Percentiles rank a stretch among this genome's conserved stretches.
phyloP scores from a whole-genome alignment of 2,888 invertebrate genomes.

The Chymomyza amoena region DNA sequence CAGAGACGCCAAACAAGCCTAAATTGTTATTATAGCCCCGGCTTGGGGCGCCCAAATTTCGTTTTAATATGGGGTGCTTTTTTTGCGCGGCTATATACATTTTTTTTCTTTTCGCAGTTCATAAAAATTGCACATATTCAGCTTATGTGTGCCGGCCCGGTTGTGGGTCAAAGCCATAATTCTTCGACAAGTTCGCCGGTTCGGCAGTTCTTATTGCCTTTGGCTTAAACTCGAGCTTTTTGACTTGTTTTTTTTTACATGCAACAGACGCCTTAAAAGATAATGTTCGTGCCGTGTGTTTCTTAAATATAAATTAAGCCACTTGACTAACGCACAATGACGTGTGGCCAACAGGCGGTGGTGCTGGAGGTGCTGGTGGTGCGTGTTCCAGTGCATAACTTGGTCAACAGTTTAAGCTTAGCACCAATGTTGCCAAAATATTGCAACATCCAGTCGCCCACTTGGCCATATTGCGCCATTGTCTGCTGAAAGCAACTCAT shows the following conservation, averaged over 20 bases:
- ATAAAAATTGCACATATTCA: conserved; percentile 52
- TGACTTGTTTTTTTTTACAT: conserved; percentile 1
- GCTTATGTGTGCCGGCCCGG: conserved; percentile 25
- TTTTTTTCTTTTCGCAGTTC: conserved; percentile 25
- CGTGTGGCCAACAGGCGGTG: neutral
- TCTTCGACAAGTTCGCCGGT: conserved; percentile 70
- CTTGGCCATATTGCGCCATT: conserved; percentile 60
- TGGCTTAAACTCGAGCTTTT: conserved; percentile 23
- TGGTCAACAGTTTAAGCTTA: conserved; percentile 45
- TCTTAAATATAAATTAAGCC: conserved; percentile 70
- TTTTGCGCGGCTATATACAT: no score
- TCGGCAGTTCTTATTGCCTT: conserved; percentile 46
- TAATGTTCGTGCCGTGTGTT: conserved; percentile 57
- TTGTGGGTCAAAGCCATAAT: conserved; percentile 74
- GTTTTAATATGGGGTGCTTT: neutral
- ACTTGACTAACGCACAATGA: conserved; percentile 67
- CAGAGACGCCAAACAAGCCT: conserved; percentile 70
- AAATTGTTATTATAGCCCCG: conserved; percentile 63
- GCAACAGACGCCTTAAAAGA: neutral
- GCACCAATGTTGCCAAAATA: conserved; percentile 35
- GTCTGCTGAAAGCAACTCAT: conserved; percentile 67
- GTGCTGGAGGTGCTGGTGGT: neutral
- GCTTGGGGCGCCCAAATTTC: neutral
- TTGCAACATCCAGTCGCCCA: conserved; percentile 10
- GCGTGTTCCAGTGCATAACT: conserved; percentile 33